These are phyloP conservation scores for Lissocephala sabroskyi DNA, from an alignment of 2,888 invertebrate genomes.

Conservation along the genomic window DNA sequence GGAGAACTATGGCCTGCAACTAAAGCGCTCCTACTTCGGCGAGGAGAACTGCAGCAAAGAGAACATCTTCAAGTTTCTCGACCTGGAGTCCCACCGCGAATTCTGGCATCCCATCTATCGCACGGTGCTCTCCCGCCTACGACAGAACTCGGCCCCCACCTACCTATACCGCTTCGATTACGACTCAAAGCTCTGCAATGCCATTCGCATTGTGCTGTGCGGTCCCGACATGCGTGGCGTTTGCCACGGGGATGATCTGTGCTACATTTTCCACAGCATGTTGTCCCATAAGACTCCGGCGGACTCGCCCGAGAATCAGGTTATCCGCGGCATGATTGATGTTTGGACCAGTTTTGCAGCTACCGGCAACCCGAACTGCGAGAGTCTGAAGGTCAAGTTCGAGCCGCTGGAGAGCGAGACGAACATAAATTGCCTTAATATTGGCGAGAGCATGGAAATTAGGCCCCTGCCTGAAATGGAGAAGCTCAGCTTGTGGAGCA, in stretches of 20 bases:
- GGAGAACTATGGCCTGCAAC: conserved; percentile 45
- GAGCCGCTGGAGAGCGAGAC: conserved; percentile 38
- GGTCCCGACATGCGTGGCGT: conserved; percentile 61
- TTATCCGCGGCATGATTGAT: conserved; percentile 60
- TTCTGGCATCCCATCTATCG: conserved; percentile 70
- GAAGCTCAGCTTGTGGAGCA: conserved; percentile 64
- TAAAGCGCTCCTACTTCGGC: conserved; percentile 64
- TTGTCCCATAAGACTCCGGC: conserved; percentile 48
- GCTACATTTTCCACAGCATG: conserved; percentile 66
- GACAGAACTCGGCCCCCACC: conserved; percentile 57
- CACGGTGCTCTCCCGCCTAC: conserved; percentile 49
- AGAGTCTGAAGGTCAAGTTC: conserved; percentile 43
- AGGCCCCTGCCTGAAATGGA: conserved; percentile 59
- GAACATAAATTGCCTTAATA: conserved; percentile 63
- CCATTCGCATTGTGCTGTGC: conserved; percentile 61
- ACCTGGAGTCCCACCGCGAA: conserved; percentile 62
- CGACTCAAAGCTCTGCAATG: conserved; percentile 64
- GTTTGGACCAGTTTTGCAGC: conserved; percentile 68
- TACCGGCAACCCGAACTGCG: conserved; percentile 64
- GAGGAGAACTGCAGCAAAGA: conserved; percentile 58
- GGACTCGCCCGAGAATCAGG: conserved; percentile 53
- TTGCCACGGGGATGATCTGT: conserved; percentile 70
- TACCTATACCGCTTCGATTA: conserved; percentile 70
- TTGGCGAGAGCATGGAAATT: conserved; percentile 50
- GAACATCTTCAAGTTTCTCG: conserved; percentile 69